phyloP scores from a whole-genome alignment of 2,888 invertebrate species.

The Drosophila anceps region DNA sequence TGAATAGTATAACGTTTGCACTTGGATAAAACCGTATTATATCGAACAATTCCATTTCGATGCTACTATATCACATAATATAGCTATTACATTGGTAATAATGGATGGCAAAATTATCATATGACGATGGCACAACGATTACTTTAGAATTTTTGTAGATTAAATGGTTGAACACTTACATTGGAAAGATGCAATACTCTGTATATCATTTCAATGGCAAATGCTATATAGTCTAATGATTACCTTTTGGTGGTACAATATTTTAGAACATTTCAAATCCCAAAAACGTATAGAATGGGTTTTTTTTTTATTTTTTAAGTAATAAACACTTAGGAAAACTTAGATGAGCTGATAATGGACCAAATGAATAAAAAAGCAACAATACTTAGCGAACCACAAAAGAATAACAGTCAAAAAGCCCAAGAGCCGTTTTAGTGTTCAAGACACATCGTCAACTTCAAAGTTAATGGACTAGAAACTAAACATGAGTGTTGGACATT shows the following conservation, averaged over 20 bases:
- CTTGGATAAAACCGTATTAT: not conserved
- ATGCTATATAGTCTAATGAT: too few relatives aligned
- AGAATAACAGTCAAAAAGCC: constrained; percentile 14
- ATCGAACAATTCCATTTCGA: not conserved
- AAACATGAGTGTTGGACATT: constrained; percentile 62
- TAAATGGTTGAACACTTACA: too few relatives aligned
- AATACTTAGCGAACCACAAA: constrained; percentile 18
- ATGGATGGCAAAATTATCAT: too few relatives aligned
- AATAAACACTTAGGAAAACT: constrained; percentile 27
- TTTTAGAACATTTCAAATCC: not conserved
- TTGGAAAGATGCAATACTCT: too few relatives aligned
- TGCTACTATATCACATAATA: not conserved
- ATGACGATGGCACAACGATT: too few relatives aligned
- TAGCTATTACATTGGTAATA: too few relatives aligned
- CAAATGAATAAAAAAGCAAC: constrained; percentile 13
- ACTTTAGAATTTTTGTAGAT: too few relatives aligned
- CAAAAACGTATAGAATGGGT: not conserved
- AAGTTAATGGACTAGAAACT: constrained; percentile 79
- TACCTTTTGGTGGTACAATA: not conserved
- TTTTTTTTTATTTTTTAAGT: not conserved
- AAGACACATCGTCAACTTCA: constrained; percentile 63
- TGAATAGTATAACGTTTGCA: not conserved
- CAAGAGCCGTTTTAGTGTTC: constrained; percentile 60
- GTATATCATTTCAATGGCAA: too few relatives aligned
- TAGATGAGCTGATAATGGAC: not conserved